phyloP scores from a whole-genome alignment of 2,113 vertebrate species.

The Sinocyclocheilus grahami region DNA sequence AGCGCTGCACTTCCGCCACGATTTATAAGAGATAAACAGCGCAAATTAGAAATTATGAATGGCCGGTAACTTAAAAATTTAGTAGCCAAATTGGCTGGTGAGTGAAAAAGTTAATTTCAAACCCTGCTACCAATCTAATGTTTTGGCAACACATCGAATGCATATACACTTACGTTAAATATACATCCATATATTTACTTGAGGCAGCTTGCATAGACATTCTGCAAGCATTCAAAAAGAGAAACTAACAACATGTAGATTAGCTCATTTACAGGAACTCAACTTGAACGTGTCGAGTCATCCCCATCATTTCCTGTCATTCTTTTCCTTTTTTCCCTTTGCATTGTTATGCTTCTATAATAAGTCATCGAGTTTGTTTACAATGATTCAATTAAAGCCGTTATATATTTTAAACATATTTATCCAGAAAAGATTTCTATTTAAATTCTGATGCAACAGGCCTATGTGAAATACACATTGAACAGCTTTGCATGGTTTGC shows the following conservation, averaged over 20 bases:
- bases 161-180: neutral
- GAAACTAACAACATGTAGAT: neutral
- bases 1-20: too few relatives aligned
- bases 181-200: neutral
- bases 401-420: neutral
- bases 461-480: too few relatives aligned
- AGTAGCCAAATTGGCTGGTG: too few relatives aligned
- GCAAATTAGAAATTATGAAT: too few relatives aligned
- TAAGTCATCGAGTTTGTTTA: neutral
- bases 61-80: too few relatives aligned
- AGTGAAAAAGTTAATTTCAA: too few relatives aligned
- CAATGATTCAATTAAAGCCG: neutral
- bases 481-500: neutral
- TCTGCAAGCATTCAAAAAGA: neutral
- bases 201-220: neutral
- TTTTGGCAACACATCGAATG: neutral
- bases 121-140: neutral
- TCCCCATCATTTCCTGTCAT: slow-evolving; percentile 6
- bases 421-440: neutral
- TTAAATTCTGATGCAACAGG: neutral
- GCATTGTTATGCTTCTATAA: neutral
- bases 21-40: too few relatives aligned
- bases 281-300: neutral
- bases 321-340: neutral
- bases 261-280: neutral